phyloP scores from a whole-genome alignment of 1,140 invertebrate species.

The Lysiphlebus fabarum region DNA sequence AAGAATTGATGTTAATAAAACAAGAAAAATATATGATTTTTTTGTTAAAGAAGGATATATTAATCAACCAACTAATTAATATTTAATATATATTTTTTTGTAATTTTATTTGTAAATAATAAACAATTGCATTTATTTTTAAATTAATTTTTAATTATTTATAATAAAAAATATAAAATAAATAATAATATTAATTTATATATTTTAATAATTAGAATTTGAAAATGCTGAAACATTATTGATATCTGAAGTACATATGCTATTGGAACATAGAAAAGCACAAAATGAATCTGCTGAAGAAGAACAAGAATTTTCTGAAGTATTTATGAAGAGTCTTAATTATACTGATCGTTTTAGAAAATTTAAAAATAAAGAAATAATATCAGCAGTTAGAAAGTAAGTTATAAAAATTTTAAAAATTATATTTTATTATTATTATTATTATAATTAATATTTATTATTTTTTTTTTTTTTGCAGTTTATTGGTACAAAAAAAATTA shows the following conservation, averaged over 20 bases:
- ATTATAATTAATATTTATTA: constrained; percentile 19
- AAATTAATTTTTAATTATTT: background rate
- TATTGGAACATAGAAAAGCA: constrained; percentile 93
- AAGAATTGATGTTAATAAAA: constrained; percentile 94
- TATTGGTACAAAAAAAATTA: constrained; percentile 91
- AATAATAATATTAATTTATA: background rate
- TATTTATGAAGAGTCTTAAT: constrained; percentile 96
- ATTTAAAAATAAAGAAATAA: constrained; percentile 98
- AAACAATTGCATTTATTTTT: too few species aligned
- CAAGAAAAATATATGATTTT: constrained; percentile 84
- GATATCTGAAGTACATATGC: constrained; percentile 97
- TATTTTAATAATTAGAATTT: constrained; percentile 74
- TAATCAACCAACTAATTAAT: constrained; percentile 50
- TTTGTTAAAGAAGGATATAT: constrained; percentile 71
- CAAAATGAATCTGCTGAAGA: constrained; percentile 98
- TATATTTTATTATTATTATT: constrained; percentile 3
- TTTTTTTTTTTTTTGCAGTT: constrained; percentile 61
- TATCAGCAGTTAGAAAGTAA: constrained; percentile 87
- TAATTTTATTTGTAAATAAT: background rate
- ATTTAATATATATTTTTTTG: constrained; percentile 15
- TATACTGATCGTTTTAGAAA: constrained; percentile 95
- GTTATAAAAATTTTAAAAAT: constrained; percentile 36
- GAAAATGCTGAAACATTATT: constrained; percentile 97
- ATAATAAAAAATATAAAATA: background rate
- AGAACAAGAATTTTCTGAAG: constrained; percentile 96